Percentiles rank a stretch among this genome's conserved stretches.
phyloP scores from a whole-genome alignment of 2,113 vertebrate genomes.

The Toxotes jaculatrix region DNA sequence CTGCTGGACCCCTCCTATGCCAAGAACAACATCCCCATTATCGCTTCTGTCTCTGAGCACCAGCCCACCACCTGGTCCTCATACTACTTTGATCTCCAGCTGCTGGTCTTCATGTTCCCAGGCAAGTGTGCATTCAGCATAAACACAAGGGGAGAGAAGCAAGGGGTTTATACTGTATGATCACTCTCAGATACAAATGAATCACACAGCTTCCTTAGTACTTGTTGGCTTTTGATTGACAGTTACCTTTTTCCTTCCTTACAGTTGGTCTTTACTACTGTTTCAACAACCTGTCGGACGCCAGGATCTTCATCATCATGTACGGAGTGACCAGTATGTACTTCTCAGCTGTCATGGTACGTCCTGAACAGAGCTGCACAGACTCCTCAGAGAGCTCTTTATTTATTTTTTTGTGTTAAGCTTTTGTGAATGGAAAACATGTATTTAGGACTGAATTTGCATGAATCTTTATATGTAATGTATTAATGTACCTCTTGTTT shows the following conservation, averaged over 20 bases:
- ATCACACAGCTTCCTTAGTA: not conserved
- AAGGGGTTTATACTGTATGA: not conserved
- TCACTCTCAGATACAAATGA: not conserved
- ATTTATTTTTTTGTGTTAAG: not conserved
- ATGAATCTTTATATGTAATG: not conserved
- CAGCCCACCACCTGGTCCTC: conserved; percentile 99
- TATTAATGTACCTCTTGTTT: not conserved
- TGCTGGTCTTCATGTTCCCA: conserved; percentile 99
- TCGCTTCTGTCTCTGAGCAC: conserved; percentile 97
- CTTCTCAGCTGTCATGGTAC: conserved; percentile 99
- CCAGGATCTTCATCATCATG: conserved; percentile 99
- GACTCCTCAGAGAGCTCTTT: not conserved
- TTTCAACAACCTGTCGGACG: conserved; percentile 97
- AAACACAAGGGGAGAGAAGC: not conserved
- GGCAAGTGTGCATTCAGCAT: conserved; percentile 74
- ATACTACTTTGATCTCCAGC: conserved; percentile 98
- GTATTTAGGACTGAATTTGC: not conserved
- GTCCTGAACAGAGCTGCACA: not conserved
- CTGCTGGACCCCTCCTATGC: conserved; percentile 97
- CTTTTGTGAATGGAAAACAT: not conserved
- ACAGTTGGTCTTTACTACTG: conserved; percentile 98
- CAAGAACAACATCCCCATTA: conserved; percentile 99
- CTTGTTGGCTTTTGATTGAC: not conserved
- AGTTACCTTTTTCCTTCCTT: conserved; percentile 17
- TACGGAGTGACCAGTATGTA: conserved; percentile 99